Conservation (phyloP, 2,888 invertebrate species). For the Xestia ashworthii region DNA sequence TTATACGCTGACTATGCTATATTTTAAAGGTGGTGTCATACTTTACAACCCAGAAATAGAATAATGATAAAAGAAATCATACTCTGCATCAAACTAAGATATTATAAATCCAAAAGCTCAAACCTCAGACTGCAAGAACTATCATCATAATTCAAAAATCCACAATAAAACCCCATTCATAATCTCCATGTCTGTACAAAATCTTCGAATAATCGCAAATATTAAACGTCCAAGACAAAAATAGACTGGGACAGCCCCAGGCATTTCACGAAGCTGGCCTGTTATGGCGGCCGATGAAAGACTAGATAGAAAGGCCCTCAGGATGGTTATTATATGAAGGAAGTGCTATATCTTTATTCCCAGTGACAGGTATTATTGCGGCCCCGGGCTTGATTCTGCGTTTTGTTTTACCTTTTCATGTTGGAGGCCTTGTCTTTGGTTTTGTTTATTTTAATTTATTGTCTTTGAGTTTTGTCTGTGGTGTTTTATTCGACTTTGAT, state of each 20-base stretch:
- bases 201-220: slow-evolving; percentile 13
- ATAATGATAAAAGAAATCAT: background rate
- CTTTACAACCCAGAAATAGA: background rate
- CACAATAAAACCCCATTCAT: slow-evolving; percentile 8
- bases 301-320: slow-evolving; percentile 54
- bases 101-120: too few species aligned
- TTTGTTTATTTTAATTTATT: slow-evolving; percentile 16
- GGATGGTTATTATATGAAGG: slow-evolving; percentile 63
- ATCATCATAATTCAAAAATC: slow-evolving; percentile 27
- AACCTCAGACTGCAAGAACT: background rate
- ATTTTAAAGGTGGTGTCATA: background rate
- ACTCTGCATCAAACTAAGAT: background rate
- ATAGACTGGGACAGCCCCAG: slow-evolving; percentile 30
- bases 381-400: slow-evolving; percentile 42
- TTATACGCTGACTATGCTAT: background rate
- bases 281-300: slow-evolving; percentile 50
- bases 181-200: background rate
- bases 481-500: slow-evolving; percentile 16
- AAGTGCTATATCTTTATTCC: slow-evolving; percentile 64
- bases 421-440: slow-evolving; percentile 11
- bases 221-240: slow-evolving; percentile 26
- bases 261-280: slow-evolving; percentile 39
- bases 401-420: slow-evolving; percentile 43
- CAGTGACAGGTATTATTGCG: slow-evolving; percentile 61
- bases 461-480: slow-evolving; percentile 8